Evolutionary conservation across 2,113 vertebrate species (phyloP), one percentile per base, ranked within the genome.

Genomic region (Mobula birostris): DNA sequence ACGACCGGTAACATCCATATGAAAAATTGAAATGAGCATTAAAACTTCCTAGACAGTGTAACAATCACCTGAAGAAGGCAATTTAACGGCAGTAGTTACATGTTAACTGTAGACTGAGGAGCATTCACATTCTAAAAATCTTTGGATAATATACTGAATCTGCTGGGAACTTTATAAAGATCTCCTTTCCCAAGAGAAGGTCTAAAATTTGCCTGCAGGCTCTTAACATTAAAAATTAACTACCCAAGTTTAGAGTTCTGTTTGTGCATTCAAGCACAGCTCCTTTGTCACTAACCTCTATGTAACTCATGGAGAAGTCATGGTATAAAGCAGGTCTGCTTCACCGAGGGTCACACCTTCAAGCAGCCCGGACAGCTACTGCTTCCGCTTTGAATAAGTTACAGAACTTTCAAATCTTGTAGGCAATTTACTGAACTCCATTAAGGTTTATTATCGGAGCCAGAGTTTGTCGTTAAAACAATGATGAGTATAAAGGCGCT

Each of bases 181-280:
- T 90, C 29, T 68, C 85, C 29, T 90, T 36, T 7, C n/a, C 14
- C n/a, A 32, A 68, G 85, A 24, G 32, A 90, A 66, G 61, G n/a
- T 12, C 85, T 90, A 61, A 32, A 90, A 90, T 32, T 66, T 29
- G 85, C 61, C 85, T 90, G 85, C 8, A 68, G 85, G 85, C 61
- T 90, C 61, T 63, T 63, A 66, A 90, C 63, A 32, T 90, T 90
- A 90, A 90, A 90, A 66, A 68, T 32, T 90, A 68, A 90, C 58
- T 61, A 32, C n/a, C 5, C 15, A 68, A 63, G 85, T n/a, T 66
- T n/a, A 90, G 85, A 63, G 61, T n/a, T 90, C 82, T 90, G 61
- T 88, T 66, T 66, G 61, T 90, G 85, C 61, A 66, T 66, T 63
- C 58, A 88, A 88, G 85, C 85, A 88, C 61, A 88, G 85, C 85